phyloP scores from a whole-genome alignment of 2,888 invertebrate genomes.

The Belgica antarctica region DNA sequence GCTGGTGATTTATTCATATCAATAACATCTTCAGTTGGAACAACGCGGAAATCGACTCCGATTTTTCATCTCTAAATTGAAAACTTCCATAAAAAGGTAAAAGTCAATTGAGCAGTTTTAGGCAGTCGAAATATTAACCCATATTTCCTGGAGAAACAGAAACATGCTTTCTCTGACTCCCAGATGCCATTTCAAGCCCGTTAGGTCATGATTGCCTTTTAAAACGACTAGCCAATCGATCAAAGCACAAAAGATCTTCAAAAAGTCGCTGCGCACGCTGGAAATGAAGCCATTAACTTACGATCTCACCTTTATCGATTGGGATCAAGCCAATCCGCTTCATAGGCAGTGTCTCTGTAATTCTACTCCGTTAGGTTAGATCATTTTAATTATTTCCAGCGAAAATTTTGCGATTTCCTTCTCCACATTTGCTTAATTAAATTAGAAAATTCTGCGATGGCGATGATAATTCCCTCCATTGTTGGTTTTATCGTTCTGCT shows the following conservation, averaged over 20 bases:
- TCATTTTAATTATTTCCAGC: no score
- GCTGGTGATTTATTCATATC: not conserved
- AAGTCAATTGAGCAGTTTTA: not conserved
- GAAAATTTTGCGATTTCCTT: not conserved
- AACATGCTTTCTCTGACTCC: constrained; percentile 11
- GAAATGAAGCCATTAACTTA: no score
- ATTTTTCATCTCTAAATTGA: not conserved
- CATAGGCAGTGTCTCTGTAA: no score
- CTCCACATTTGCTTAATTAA: not conserved
- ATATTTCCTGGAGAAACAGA: not conserved
- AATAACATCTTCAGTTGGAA: not conserved
- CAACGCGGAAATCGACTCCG: not conserved
- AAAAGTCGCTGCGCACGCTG: no score
- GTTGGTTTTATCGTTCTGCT: constrained; percentile 11
- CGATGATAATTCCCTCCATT: not conserved
- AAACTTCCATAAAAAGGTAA: constrained; percentile 6
- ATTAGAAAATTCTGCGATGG: not conserved
- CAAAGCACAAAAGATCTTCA: not conserved
- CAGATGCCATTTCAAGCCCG: constrained; percentile 11
- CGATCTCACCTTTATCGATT: no score
- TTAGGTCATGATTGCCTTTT: constrained; percentile 31
- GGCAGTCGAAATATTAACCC: not conserved
- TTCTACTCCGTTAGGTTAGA: no score
- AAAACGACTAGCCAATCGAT: not conserved
- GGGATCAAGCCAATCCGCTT: no score